Conservation (phyloP, 2,888 invertebrate genomes). For the Podotricha telesiphe region DNA sequence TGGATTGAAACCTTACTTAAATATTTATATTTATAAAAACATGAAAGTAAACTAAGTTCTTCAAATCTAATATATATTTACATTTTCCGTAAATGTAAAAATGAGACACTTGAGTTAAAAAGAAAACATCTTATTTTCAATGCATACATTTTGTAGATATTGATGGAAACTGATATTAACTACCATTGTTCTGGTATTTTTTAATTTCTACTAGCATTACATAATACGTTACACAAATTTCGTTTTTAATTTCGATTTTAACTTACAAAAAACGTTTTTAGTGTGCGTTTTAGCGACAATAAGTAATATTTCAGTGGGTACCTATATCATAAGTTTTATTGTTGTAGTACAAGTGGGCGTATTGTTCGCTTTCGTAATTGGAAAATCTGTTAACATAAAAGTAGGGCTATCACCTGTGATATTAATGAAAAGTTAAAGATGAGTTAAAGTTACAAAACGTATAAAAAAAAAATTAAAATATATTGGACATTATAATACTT, state of each 20-base stretch:
- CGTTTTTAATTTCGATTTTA: too few relatives aligned
- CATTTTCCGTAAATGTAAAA: too few relatives aligned
- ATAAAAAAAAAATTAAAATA: background rate
- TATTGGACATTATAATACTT: background rate
- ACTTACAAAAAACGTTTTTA: background rate
- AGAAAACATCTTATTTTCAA: background rate
- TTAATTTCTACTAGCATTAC: background rate
- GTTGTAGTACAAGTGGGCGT: constrained; percentile 48
- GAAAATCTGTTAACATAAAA: constrained; percentile 79
- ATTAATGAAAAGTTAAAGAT: background rate
- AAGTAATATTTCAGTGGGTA: constrained; percentile 9
- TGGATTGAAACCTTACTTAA: too few relatives aligned
- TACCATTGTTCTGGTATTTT: background rate
- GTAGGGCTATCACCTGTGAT: constrained; percentile 28
- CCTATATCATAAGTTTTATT: constrained; percentile 38
- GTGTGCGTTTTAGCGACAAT: background rate
- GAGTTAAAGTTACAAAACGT: background rate
- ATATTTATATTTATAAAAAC: too few relatives aligned
- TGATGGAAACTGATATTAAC: background rate
- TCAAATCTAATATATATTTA: too few relatives aligned
- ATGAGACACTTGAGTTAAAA: background rate
- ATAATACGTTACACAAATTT: too few relatives aligned
- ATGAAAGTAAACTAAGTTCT: too few relatives aligned
- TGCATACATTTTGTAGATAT: background rate
- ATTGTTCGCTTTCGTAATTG: constrained; percentile 75